phyloP scores from a whole-genome alignment of 2,888 invertebrate species.

The Orthosia gothica region DNA sequence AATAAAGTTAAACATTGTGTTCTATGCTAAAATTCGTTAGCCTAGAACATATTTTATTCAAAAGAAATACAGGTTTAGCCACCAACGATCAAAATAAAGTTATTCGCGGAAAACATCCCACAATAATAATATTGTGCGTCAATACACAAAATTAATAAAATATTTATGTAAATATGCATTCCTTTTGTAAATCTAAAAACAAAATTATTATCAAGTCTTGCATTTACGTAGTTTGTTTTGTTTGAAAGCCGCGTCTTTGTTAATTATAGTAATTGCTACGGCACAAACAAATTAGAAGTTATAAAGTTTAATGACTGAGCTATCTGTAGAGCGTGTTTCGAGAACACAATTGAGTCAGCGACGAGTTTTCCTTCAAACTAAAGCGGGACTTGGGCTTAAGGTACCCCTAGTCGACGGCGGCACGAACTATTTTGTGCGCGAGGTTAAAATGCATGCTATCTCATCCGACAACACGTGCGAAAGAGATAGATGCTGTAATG shows the following conservation, averaged over 20 bases:
- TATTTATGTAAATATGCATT: constrained; percentile 57
- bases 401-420: too few relatives aligned
- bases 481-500: too few relatives aligned
- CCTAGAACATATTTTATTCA: constrained; percentile 7
- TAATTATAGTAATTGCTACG: constrained; percentile 70
- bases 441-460: too few relatives aligned
- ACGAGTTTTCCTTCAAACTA: constrained; percentile 48
- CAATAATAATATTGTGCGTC: constrained; percentile 40
- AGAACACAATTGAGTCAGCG: constrained; percentile 61
- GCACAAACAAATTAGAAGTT: constrained; percentile 72
- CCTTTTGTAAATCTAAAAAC: constrained; percentile 20
- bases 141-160: constrained; percentile 30
- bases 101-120: constrained; percentile 39
- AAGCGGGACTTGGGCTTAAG: constrained; percentile 15
- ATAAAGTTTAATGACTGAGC: constrained; percentile 69
- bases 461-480: too few relatives aligned
- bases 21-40: constrained; percentile 28
- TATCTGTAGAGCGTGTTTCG: constrained; percentile 62
- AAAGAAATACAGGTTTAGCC: constrained; percentile 49
- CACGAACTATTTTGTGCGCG: too few relatives aligned
- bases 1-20: constrained; percentile 13
- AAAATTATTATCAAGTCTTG: constrained; percentile 44
- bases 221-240: constrained; percentile 55
- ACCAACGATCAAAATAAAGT: constrained; percentile 34
- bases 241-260: constrained; percentile 58